phyloP scores from a whole-genome alignment of 1,140 invertebrate genomes.

The Colletes gigas region DNA sequence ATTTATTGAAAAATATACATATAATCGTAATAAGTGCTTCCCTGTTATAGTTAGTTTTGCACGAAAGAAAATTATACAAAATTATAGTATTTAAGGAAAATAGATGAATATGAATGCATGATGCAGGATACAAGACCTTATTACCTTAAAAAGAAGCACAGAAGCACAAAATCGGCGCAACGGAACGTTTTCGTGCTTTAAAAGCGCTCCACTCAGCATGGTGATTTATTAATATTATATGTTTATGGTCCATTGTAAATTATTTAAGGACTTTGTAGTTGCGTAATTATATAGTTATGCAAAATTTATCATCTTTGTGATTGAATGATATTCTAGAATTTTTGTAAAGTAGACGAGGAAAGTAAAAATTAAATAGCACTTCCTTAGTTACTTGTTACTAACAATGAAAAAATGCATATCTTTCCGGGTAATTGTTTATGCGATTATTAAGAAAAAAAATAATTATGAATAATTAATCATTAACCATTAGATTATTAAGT shows the following conservation, averaged over 20 bases:
- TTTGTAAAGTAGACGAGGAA: conserved; percentile 39
- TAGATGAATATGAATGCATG: conserved; percentile 24
- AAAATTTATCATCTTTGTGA: conserved; percentile 53
- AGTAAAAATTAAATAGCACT: conserved; percentile 31
- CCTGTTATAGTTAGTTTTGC: conserved; percentile 74
- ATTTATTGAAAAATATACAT: conserved; percentile 6
- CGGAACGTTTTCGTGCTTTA: conserved; percentile 14
- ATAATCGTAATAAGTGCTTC: conserved; percentile 72
- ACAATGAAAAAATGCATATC: conserved; percentile 67
- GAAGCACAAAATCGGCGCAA: conserved; percentile 40
- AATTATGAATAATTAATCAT: conserved; percentile 59
- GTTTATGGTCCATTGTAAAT: conserved; percentile 54
- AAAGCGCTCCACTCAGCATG: conserved; percentile 33
- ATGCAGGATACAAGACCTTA: conserved; percentile 29
- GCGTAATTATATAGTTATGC: conserved; percentile 46
- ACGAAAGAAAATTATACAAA: conserved; percentile 64
- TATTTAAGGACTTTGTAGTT: conserved; percentile 40
- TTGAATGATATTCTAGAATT: conserved; percentile 55
- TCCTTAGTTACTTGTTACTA: conserved; percentile 57
- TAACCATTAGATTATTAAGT: conserved; percentile 61
- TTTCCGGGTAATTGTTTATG: conserved; percentile 58
- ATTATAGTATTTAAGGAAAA: conserved; percentile 42
- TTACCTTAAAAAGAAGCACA: conserved; percentile 29
- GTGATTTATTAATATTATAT: conserved; percentile 46
- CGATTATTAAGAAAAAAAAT: conserved; percentile 56